These are phyloP conservation scores for Girardia tigrina DNA, from an alignment of 2,888 invertebrate genomes.

Conservation along the genomic window DNA sequence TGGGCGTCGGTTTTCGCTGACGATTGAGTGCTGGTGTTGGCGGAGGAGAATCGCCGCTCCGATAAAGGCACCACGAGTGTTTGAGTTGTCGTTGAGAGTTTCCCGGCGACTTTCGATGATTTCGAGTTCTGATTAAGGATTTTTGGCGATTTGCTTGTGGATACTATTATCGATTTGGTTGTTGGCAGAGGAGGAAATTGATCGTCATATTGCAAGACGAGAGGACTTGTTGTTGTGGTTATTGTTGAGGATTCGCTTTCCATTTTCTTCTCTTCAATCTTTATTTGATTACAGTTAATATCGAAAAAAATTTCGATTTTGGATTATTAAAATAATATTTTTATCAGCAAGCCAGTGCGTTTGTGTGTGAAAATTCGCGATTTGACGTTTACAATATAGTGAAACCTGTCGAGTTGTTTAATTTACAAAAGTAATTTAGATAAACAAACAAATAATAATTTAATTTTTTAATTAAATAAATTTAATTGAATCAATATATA, in stretches of 20 bases:
- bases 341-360: too few species aligned
- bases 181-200: not conserved
- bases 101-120: not conserved
- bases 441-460: too few species aligned
- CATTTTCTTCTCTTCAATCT: too few species aligned
- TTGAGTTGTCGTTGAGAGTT: slow-evolving; percentile 47
- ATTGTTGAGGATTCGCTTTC: too few species aligned
- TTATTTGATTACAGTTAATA: too few species aligned
- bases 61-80: slow-evolving; percentile 79
- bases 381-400: slow-evolving; percentile 23
- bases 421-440: not conserved
- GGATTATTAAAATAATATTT: too few species aligned
- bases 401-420: slow-evolving; percentile 23
- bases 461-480: too few species aligned
- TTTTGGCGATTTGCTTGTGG: slow-evolving; percentile 1
- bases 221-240: too few species aligned
- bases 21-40: slow-evolving; percentile 77
- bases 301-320: too few species aligned
- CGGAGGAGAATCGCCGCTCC: slow-evolving; percentile 68
- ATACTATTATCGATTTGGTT: too few species aligned
- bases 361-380: too few species aligned
- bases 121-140: not conserved
- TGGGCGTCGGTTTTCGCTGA: slow-evolving; percentile 85
- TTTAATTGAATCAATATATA: too few species aligned
- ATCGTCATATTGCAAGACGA: slow-evolving; percentile 3